Evolutionary conservation across 2,797 vertebrate species (phyloP).

Genomic region (Mycteria americana): DNA sequence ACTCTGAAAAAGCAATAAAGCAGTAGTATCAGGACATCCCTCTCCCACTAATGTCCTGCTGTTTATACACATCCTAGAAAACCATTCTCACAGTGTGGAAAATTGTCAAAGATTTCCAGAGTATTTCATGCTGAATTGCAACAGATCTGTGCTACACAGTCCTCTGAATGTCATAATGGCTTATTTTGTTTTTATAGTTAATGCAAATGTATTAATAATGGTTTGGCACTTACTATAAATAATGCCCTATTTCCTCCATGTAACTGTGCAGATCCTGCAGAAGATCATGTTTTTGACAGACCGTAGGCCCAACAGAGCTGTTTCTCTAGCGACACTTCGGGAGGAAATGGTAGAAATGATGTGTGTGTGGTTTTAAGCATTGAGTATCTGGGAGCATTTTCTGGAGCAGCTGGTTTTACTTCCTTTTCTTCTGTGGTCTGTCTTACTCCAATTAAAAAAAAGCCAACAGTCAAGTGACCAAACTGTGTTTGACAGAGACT

Average conservation of each 20-base stretch:
- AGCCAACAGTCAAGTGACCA: neutral
- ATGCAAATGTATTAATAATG: constrained; percentile 52
- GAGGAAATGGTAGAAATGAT: neutral
- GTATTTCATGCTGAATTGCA: constrained; percentile 41
- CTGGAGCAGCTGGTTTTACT: neutral
- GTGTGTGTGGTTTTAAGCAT: neutral
- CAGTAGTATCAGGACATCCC: neutral
- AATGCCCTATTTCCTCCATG: constrained; percentile 51
- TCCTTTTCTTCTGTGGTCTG: neutral
- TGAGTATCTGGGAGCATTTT: neutral
- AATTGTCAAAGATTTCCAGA: constrained; percentile 38
- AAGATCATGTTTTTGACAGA: neutral
- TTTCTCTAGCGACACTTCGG: neutral
- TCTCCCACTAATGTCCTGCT: neutral
- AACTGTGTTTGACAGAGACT: neutral
- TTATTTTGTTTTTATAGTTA: constrained; percentile 36
- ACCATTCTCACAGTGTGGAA: neutral
- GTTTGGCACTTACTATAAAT: constrained; percentile 65
- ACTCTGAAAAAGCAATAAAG: neutral
- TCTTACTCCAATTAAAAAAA: neutral
- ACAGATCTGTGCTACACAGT: constrained; percentile 22
- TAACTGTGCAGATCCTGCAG: constrained; percentile 21
- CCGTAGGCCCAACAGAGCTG: neutral
- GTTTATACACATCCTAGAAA: neutral
- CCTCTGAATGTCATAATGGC: constrained; percentile 27